Evolutionary conservation across 2,113 vertebrate species (phyloP), one percentile per base, ranked within the genome.

Genomic region (Calypte anna): DNA sequence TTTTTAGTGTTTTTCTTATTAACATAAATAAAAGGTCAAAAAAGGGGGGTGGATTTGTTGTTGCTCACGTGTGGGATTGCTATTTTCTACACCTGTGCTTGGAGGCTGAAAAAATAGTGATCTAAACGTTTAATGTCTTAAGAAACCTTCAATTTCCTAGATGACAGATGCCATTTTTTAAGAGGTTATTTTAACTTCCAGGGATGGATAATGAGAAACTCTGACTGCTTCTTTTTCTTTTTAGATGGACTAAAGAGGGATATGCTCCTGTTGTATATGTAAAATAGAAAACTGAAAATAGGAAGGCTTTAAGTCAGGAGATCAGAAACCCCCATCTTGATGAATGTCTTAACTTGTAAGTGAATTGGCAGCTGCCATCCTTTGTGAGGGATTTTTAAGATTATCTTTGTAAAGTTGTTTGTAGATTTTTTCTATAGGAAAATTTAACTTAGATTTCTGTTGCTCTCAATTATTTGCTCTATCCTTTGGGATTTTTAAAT

Each of bases 21-120:
- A 86, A 82, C 31, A 43, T 68, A 92, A 96, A 96, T 96, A 96
- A 96, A 97, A 77, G 12, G 17, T 40, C 16, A 20, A 88, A 64
- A 68, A 81, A 31, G 53, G 43, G 33, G 38, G 28, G 30, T 81
- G 53, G 55, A 51, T 86, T 93, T 90, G 28, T 89, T 91, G 28
- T 88, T n/a, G 51, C 21, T 90, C 1, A 1, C 9, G 6, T 59
- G 57, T 46, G 72, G 63, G 33, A 28, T 66, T 90, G 55, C 43
- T 91, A 4, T 58, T 92, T 96, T 62, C 31, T 79, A 3, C 74
- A 55, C 27, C 46, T 74, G 1, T 70, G 36, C 10, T 55, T 69
- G 44, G 46, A 74, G 57, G 51, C 59, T 86, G 33, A 80, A 94
- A 73, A 87, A 62, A 3, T 6, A 63, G 51, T 48, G 23, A 79